Percentiles rank a stretch among this genome's conserved stretches.
Evolutionary conservation across 2,797 vertebrate genomes (phyloP).

Genomic region (Lithobates pipiens): DNA sequence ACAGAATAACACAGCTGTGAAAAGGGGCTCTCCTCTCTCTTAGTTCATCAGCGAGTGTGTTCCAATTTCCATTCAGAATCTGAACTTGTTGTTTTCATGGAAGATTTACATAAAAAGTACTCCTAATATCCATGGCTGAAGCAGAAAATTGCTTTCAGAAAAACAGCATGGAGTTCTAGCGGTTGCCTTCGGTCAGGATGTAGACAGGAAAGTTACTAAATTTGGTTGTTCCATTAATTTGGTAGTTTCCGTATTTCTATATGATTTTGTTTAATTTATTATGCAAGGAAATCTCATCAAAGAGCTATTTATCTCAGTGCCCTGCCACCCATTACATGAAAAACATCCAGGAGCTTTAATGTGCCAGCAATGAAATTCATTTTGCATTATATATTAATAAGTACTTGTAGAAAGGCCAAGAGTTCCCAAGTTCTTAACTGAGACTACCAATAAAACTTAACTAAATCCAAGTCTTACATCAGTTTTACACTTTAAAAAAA

Average conservation of each 20-base stretch:
- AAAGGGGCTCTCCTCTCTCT: slow-evolving; percentile 40
- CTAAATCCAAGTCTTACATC: not conserved
- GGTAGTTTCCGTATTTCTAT: slow-evolving; percentile 32
- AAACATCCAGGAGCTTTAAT: not conserved
- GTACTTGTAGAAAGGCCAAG: not conserved
- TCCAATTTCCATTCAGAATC: slow-evolving; percentile 51
- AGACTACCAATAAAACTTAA: not conserved
- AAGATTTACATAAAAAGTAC: slow-evolving; percentile 53
- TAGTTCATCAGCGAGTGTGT: slow-evolving; percentile 39
- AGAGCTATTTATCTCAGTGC: slow-evolving; percentile 14
- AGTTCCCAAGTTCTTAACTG: not conserved
- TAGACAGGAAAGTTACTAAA: slow-evolving; percentile 44
- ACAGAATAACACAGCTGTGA: slow-evolving; percentile 58
- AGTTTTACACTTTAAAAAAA: too few species aligned
- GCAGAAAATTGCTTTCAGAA: slow-evolving; percentile 41
- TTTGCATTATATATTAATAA: not conserved
- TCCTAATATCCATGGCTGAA: slow-evolving; percentile 48
- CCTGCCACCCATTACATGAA: not conserved
- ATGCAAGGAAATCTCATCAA: slow-evolving; percentile 24
- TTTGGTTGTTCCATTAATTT: slow-evolving; percentile 45
- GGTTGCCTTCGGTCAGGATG: slow-evolving; percentile 11
- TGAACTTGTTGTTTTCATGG: slow-evolving; percentile 57
- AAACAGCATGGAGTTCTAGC: slow-evolving; percentile 35
- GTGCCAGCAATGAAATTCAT: not conserved
- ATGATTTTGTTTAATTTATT: slow-evolving; percentile 20